Percentiles rank a stretch among this genome's conserved stretches.
phyloP scores from a whole-genome alignment of 2,113 vertebrate genomes.

The Oreotrochilus melanogaster region DNA sequence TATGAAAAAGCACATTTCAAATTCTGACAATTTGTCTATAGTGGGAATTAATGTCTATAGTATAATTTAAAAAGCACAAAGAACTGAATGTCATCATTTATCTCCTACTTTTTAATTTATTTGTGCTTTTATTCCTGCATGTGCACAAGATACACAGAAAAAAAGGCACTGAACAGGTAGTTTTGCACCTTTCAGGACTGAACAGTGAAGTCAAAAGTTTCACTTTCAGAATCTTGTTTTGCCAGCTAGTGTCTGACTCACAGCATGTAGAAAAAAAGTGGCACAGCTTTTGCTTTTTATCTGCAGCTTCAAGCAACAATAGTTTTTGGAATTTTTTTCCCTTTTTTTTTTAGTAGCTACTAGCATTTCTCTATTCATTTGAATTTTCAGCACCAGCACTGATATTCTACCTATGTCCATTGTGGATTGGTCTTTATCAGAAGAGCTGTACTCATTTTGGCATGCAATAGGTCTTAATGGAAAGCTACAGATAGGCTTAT shows the following conservation, averaged over 20 bases:
- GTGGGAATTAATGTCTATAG: neutral
- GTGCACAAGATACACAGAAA: neutral
- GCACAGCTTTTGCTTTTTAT: neutral
- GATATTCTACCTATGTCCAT: neutral
- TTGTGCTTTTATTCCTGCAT: neutral
- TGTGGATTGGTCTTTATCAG: constrained; percentile 51
- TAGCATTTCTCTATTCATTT: neutral
- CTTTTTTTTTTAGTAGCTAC: neutral
- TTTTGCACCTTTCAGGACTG: constrained; percentile 4
- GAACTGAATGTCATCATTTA: neutral
- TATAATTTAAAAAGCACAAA: constrained; percentile 10
- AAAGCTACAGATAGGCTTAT: constrained; percentile 87
- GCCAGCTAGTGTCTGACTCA: neutral
- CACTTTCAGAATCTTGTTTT: neutral
- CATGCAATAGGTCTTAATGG: constrained; percentile 77
- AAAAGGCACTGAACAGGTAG: neutral
- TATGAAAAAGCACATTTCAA: constrained; percentile 23
- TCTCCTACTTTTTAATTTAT: neutral
- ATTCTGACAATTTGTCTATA: constrained; percentile 8
- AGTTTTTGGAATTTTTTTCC: neutral
- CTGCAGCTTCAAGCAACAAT: neutral
- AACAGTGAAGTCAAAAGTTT: neutral
- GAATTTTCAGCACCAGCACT: neutral
- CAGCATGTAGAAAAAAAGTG: neutral
- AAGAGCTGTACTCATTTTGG: constrained; percentile 14